Evolutionary conservation across 2,113 vertebrate species (phyloP).

Genomic region (Syrrhaptes paradoxus): DNA sequence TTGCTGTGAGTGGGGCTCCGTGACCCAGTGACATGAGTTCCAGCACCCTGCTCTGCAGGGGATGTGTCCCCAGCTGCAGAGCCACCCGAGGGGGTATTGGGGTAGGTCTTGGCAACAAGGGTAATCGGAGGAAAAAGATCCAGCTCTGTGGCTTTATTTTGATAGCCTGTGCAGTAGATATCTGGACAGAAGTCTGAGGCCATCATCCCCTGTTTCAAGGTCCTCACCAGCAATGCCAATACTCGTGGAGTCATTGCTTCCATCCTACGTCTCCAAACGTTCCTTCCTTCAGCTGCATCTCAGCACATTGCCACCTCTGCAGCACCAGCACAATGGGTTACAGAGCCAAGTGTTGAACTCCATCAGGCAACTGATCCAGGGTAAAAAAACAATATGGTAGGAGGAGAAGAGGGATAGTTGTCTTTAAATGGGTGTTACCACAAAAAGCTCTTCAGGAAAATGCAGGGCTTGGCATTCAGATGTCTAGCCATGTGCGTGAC

Average conservation of each 20-base stretch:
- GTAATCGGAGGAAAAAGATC: not conserved
- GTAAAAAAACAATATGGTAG: not conserved
- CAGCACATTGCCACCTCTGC: not conserved
- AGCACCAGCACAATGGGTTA: accelerated
- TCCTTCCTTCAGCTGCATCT: not conserved
- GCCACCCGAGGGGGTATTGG: accelerated
- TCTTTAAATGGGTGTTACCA: not conserved
- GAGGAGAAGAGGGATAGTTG: not conserved
- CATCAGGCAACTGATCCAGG: not conserved
- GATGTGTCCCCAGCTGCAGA: not conserved
- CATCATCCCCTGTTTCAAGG: not conserved
- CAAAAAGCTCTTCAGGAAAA: not conserved
- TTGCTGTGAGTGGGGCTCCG: not conserved
- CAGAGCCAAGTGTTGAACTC: not conserved
- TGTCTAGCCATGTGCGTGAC: not conserved
- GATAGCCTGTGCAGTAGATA: not conserved
- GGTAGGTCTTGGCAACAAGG: not conserved
- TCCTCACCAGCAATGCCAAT: not conserved
- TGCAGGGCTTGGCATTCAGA: not conserved
- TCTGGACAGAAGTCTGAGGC: not conserved
- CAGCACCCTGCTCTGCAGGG: not conserved
- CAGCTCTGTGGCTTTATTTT: not conserved
- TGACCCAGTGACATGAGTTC: not conserved
- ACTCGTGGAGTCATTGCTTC: not conserved
- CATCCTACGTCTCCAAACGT: not conserved